Conservation (phyloP, 35 echinoderm and acorn worm genomes). For the Chiridota heheva region DNA sequence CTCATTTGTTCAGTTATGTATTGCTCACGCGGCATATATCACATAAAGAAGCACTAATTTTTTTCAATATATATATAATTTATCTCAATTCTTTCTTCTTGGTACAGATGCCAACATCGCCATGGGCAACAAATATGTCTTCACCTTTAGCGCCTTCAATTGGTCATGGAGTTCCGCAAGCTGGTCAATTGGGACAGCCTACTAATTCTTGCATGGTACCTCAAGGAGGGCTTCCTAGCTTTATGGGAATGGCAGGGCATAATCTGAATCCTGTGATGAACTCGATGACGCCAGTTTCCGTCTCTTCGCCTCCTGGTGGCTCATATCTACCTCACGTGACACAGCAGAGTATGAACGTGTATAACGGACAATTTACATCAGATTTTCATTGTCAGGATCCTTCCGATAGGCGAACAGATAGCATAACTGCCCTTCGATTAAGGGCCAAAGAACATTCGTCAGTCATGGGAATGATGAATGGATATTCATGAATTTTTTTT, state of each 20-base stretch:
- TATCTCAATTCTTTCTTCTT: too few species aligned
- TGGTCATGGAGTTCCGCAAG: conserved; percentile 60
- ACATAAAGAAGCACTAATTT: too few species aligned
- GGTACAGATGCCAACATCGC: conserved; percentile 69
- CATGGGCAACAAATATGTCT: conserved; percentile 90
- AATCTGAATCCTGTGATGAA: conserved; percentile 54
- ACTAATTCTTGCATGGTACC: conserved; percentile 93
- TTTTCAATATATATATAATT: too few species aligned
- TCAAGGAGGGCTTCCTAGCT: conserved; percentile 74
- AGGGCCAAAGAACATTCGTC: conserved; percentile 90
- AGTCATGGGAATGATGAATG: conserved; percentile 91
- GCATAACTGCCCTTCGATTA: conserved; percentile 83
- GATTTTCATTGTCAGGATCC: conserved; percentile 51
- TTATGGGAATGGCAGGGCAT: conserved; percentile 75
- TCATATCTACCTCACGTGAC: conserved; percentile 38
- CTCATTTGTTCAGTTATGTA: too few species aligned
- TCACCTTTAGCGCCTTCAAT: conserved; percentile 75
- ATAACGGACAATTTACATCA: conserved; percentile 82
- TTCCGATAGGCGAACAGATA: conserved; percentile 78
- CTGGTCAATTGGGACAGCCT: conserved; percentile 44
- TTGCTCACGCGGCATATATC: too few species aligned
- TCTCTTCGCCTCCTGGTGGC: neutral
- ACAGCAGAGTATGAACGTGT: conserved; percentile 53
- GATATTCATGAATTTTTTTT: conserved; percentile 89
- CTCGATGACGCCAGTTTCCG: conserved; percentile 56